These are phyloP conservation scores for Plecturocebus donacophilus DNA, from an alignment of 2,113 vertebrate species.

Conservation along the genomic window DNA sequence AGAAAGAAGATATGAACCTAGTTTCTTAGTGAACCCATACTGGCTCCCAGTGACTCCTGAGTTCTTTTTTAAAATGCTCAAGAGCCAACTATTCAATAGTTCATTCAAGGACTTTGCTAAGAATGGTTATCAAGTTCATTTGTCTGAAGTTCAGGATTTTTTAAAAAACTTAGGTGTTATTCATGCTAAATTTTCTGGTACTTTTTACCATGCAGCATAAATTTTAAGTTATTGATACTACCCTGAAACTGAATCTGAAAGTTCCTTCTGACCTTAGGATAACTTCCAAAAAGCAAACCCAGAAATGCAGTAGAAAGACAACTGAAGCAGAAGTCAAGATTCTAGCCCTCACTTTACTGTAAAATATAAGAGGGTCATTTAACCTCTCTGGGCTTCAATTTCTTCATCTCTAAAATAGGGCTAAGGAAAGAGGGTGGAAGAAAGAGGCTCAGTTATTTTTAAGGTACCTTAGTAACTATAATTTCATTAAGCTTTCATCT, in stretches of 20 bases:
- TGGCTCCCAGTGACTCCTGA: background rate
- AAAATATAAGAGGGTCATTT: background rate
- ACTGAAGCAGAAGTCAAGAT: background rate
- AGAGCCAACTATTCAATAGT: background rate
- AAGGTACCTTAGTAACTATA: conserved; percentile 25
- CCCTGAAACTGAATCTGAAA: conserved; percentile 37
- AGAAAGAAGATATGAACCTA: background rate
- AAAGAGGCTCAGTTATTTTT: background rate
- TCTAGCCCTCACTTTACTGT: background rate
- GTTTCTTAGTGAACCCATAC: background rate
- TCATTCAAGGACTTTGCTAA: conserved; percentile 26
- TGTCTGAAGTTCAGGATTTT: background rate
- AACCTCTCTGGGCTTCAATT: background rate
- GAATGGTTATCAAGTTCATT: background rate
- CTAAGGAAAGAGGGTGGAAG: background rate
- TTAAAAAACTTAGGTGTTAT: background rate
- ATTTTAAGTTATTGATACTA: conserved; percentile 20
- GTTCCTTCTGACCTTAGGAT: background rate
- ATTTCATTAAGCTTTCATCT: conserved; percentile 36
- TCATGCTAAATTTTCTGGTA: background rate
- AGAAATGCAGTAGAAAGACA: background rate
- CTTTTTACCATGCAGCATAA: background rate
- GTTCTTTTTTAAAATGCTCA: background rate
- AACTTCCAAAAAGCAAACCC: background rate
- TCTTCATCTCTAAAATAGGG: conserved; percentile 33